Percentiles rank a stretch among this genome's conserved stretches.
Evolutionary conservation across 2,113 vertebrate genomes (phyloP).

Genomic region (Channa argus): DNA sequence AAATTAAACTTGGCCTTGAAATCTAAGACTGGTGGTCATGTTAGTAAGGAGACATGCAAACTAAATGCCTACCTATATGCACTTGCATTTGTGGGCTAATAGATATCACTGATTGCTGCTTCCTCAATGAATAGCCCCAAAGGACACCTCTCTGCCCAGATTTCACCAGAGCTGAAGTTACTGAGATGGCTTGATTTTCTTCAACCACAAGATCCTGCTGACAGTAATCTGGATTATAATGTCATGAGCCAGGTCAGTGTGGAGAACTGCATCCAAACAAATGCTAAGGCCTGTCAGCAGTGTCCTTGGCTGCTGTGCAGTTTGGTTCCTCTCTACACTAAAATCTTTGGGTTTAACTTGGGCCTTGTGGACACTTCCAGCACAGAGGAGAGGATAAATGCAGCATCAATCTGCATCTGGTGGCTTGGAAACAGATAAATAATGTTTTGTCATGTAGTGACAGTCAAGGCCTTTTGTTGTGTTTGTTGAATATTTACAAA

Average conservation of each 20-base stretch:
- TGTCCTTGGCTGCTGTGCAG: background rate
- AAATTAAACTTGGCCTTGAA: constrained; percentile 47
- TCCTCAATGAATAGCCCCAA: constrained; percentile 27
- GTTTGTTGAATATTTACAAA: too few species aligned
- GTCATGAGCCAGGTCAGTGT: constrained; percentile 2
- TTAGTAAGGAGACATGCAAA: constrained; percentile 25
- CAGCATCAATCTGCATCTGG: constrained; percentile 7
- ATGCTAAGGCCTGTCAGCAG: constrained; percentile 10
- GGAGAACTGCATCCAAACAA: constrained; percentile 11
- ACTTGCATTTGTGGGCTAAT: constrained; percentile 43
- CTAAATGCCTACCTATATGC: constrained; percentile 51
- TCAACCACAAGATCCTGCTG: constrained; percentile 25
- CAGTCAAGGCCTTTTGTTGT: too few species aligned
- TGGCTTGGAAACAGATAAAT: too few species aligned
- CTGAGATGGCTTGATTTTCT: constrained; percentile 25
- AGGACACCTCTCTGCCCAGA: constrained; percentile 19
- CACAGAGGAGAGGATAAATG: constrained; percentile 13
- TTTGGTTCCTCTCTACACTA: constrained; percentile 8
- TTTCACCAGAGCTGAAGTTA: constrained; percentile 20
- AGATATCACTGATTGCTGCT: constrained; percentile 45
- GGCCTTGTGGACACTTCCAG: constrained; percentile 22
- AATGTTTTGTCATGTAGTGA: too few species aligned
- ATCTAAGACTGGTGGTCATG: constrained; percentile 33
- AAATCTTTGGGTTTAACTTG: constrained; percentile 14
- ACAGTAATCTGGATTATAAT: constrained; percentile 58